phyloP scores from a whole-genome alignment of 2,113 vertebrate species.

The Perccottus glenii region DNA sequence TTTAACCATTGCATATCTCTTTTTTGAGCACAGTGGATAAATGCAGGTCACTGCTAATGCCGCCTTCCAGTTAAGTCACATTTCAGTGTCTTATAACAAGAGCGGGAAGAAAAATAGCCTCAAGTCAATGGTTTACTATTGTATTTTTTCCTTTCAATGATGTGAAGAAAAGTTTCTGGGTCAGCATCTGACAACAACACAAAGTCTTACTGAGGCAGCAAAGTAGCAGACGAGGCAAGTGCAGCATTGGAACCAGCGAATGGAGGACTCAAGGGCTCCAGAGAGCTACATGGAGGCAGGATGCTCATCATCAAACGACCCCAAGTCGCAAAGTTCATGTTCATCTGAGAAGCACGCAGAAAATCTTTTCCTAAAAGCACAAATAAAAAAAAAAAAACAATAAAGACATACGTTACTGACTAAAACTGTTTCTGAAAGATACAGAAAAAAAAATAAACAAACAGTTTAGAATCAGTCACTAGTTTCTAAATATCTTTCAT shows the following conservation, averaged over 20 bases:
- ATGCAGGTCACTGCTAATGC: slow-evolving; percentile 18
- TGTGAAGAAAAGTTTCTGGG: slow-evolving; percentile 22
- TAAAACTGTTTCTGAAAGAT: neutral
- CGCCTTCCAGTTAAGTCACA: neutral
- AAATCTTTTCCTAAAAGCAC: slow-evolving; percentile 88
- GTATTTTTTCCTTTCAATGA: slow-evolving; percentile 8
- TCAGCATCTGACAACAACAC: slow-evolving; percentile 29
- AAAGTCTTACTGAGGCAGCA: slow-evolving; percentile 29
- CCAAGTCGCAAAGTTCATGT: slow-evolving; percentile 95
- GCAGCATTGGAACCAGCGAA: slow-evolving; percentile 1
- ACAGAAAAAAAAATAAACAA: neutral
- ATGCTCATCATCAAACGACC: slow-evolving; percentile 93
- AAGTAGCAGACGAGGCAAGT: neutral
- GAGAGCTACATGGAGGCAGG: slow-evolving; percentile 88
- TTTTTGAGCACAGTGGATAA: neutral
- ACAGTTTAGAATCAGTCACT: too few relatives aligned
- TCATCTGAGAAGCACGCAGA: slow-evolving; percentile 94
- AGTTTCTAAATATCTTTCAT: too few relatives aligned
- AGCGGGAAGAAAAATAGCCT: slow-evolving; percentile 20
- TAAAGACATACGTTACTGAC: neutral
- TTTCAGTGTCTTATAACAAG: slow-evolving; percentile 18
- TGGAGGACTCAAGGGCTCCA: slow-evolving; percentile 66
- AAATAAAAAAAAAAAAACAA: slow-evolving; percentile 1
- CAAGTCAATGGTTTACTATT: slow-evolving; percentile 5
- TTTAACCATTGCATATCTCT: neutral